Evolutionary conservation across 2,113 vertebrate genomes (phyloP).

Genomic region (Nycticryphes semicollaris): DNA sequence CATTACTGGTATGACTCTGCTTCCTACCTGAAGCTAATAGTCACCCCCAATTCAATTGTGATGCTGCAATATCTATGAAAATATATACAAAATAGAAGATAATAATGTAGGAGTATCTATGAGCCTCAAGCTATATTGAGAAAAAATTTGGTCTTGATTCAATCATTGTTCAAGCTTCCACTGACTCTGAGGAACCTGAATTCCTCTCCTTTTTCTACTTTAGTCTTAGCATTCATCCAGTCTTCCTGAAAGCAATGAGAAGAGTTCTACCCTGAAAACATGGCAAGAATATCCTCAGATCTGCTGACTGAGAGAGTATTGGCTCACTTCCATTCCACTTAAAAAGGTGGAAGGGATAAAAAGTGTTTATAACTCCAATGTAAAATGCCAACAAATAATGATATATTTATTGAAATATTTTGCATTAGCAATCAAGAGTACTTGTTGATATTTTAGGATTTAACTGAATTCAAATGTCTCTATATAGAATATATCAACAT

Average conservation of each 20-base stretch:
- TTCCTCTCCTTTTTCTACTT: background rate
- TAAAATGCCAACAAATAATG: background rate
- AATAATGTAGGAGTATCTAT: background rate
- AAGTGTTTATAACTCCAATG: background rate
- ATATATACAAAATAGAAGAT: background rate
- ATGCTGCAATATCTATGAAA: background rate
- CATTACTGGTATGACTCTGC: background rate
- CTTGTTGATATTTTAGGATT: background rate
- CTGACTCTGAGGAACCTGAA: background rate
- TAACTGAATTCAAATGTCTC: background rate
- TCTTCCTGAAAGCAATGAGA: background rate
- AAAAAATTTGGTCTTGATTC: background rate
- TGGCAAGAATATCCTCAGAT: background rate
- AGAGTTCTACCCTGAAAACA: background rate
- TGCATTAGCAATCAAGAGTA: background rate
- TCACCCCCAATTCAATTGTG: background rate
- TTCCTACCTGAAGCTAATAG: background rate
- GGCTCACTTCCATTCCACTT: background rate
- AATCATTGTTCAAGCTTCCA: background rate
- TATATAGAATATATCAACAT: background rate
- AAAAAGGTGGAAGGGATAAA: background rate
- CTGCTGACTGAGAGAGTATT: background rate
- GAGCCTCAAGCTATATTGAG: background rate
- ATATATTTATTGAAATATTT: background rate
- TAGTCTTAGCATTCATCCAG: background rate